Evolutionary conservation across 2,113 vertebrate species (phyloP).

Genomic region (Coreoperca whiteheadi): DNA sequence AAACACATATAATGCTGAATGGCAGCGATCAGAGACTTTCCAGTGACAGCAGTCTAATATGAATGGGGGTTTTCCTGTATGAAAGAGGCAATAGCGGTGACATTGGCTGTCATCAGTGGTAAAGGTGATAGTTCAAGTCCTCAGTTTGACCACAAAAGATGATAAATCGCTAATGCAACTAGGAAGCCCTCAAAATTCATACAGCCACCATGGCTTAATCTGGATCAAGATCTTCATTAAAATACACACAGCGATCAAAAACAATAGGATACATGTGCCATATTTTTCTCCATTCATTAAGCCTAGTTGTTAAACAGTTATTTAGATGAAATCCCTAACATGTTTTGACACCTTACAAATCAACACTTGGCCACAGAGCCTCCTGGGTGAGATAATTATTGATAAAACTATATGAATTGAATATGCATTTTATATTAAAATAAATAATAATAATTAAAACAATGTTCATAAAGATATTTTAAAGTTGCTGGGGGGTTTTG

Average conservation of each 20-base stretch:
- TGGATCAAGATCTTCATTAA: slow-evolving; percentile 32
- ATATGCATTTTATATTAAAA: not conserved
- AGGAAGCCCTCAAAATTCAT: slow-evolving; percentile 6
- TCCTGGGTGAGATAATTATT: not conserved
- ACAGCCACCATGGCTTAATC: slow-evolving; percentile 23
- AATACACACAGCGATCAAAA: slow-evolving; percentile 1
- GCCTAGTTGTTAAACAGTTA: not conserved
- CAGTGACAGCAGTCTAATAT: slow-evolving; percentile 6
- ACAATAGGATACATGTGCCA: not conserved
- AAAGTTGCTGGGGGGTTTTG: not conserved
- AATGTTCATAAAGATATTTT: not conserved
- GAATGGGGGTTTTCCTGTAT: too few species aligned
- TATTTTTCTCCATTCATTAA: not conserved
- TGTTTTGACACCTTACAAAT: too few species aligned
- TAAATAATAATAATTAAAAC: not conserved
- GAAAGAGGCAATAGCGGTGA: slow-evolving; percentile 29
- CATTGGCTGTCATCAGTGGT: slow-evolving; percentile 11
- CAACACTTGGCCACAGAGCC: not conserved
- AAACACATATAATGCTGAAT: not conserved
- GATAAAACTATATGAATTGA: not conserved
- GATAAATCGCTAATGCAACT: slow-evolving; percentile 25
- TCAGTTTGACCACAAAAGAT: slow-evolving; percentile 23
- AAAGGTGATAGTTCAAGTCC: slow-evolving; percentile 25
- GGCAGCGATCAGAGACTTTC: not conserved
- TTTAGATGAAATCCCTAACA: too few species aligned